phyloP scores from a whole-genome alignment of 2,888 invertebrate genomes.

The Synanthedon vespiformis region DNA sequence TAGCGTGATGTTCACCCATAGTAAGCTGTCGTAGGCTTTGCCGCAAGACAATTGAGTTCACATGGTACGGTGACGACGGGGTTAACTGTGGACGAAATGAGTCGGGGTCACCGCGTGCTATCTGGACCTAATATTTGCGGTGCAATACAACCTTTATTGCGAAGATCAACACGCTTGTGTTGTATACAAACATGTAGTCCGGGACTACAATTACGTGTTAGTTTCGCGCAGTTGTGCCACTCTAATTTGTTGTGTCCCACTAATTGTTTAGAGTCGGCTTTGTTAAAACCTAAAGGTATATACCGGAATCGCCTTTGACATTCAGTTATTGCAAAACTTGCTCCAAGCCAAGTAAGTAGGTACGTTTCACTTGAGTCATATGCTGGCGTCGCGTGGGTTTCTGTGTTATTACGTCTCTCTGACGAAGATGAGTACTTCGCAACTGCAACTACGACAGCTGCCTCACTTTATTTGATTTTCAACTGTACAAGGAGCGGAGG shows the following conservation, averaged over 20 bases:
- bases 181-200: neutral
- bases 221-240: neutral
- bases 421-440: slow-evolving; percentile 44
- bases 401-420: slow-evolving; percentile 35
- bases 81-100: slow-evolving; percentile 52
- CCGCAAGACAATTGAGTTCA: slow-evolving; percentile 53
- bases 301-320: neutral
- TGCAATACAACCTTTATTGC: slow-evolving; percentile 60
- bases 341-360: neutral
- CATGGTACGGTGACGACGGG: slow-evolving; percentile 37
- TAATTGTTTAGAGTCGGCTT: neutral
- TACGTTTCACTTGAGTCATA: slow-evolving; percentile 19
- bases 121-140: slow-evolving; percentile 54
- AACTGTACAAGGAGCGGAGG: slow-evolving; percentile 33
- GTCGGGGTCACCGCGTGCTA: slow-evolving; percentile 44
- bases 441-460: slow-evolving; percentile 51
- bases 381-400: slow-evolving; percentile 22
- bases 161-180: slow-evolving; percentile 42
- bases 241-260: neutral
- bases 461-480: slow-evolving; percentile 55
- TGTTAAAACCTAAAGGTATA: neutral
- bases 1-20: slow-evolving; percentile 9
- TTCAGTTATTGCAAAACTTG: neutral
- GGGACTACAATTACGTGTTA: neutral
- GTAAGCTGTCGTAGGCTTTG: slow-evolving; percentile 20